Base-by-base conservation (phyloP, 2,888 invertebrate genomes). In the Cremastobaeus sp. region DNA sequence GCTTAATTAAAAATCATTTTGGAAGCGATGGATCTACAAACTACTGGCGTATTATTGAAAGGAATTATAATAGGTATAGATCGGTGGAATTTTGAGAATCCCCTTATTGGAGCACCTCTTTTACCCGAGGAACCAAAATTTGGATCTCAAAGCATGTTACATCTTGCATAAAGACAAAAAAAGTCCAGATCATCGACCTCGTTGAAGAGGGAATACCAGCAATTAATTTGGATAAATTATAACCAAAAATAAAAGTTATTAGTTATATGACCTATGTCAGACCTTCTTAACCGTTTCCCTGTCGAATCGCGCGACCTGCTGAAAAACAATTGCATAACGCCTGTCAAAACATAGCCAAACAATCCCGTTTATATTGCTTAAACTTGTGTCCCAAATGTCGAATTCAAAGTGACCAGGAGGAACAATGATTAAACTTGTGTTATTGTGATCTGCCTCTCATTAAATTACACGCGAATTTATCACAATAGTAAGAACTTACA, bases 1-100 rank as follows among this genome's bases (percentile, higher is more conserved):
- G 91, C 81, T 79, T 91, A 11, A 45, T 91, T 25, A 88, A 86
- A 77, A 91, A 91, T 84, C 88, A 88, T 60, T 90, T 89, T 68
- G 91, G 90, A 0, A 78, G 88, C 81, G 52, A 88, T 0, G 79
- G 84, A 0, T 4, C 12, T 9, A 82, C 85, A 2, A 30, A 83
- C 12, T 52, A 89, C 71, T 91, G 91, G 91, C 62, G 54, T 11
- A 76, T 89, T 28, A 15, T 84, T 1, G n/a, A n/a, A n/a, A n/a
- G n/a, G n/a, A n/a, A n/a, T n/a, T n/a, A 71, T 69, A 1, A 84
- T 88, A 74, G 87, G 86, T 11, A 90, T 90, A 2, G 83, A 90
- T 81, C 79, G 83, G 12, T 90, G 90, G 88, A 79, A 2, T 52
- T 83, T 90, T 9, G 91, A 91, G 83, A 77, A 83, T 73, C 87